Percentiles rank a stretch among this genome's conserved stretches.
Evolutionary conservation across 2,113 vertebrate species (phyloP).

Genomic region (Paratilapia polleni): DNA sequence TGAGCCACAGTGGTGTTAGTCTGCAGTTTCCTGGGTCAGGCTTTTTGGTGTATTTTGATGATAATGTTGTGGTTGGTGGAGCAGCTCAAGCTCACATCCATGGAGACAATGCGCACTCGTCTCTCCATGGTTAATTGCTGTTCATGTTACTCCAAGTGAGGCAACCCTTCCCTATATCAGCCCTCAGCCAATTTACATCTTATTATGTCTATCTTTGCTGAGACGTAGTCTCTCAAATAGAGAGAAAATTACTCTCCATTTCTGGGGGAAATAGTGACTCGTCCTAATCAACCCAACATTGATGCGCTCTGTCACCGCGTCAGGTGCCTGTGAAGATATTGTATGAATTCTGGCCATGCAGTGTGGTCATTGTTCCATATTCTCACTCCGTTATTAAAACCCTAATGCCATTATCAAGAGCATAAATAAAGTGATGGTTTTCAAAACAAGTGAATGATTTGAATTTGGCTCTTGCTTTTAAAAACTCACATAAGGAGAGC

Average conservation of each 20-base stretch:
- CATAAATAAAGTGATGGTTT: conserved; percentile 22
- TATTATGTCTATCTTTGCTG: conserved; percentile 75
- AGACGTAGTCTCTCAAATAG: conserved; percentile 70
- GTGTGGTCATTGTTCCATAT: conserved; percentile 33
- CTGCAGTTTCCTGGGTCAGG: background rate
- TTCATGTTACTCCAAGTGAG: conserved; percentile 65
- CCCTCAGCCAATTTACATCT: conserved; percentile 79
- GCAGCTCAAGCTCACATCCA: conserved; percentile 47
- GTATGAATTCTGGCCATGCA: conserved; percentile 34
- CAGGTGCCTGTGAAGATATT: conserved; percentile 45
- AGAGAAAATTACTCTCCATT: conserved; percentile 74
- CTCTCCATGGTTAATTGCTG: conserved; percentile 70
- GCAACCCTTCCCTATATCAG: conserved; percentile 62
- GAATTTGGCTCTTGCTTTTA: conserved; percentile 4
- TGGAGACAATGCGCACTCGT: conserved; percentile 54
- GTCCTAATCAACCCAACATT: conserved; percentile 33
- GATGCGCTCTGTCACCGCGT: conserved; percentile 54
- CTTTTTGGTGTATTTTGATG: conserved; percentile 42
- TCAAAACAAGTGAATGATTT: background rate
- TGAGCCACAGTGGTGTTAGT: background rate
- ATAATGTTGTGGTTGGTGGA: conserved; percentile 41
- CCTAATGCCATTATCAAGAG: conserved; percentile 14
- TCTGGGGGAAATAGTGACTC: conserved; percentile 59
- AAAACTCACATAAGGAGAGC: background rate
- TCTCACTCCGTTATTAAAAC: conserved; percentile 44